Percentiles rank a stretch among this genome's conserved stretches.
Evolutionary conservation across 1,140 invertebrate species (phyloP).

Genomic region (Holcopasites calliopsidis): DNA sequence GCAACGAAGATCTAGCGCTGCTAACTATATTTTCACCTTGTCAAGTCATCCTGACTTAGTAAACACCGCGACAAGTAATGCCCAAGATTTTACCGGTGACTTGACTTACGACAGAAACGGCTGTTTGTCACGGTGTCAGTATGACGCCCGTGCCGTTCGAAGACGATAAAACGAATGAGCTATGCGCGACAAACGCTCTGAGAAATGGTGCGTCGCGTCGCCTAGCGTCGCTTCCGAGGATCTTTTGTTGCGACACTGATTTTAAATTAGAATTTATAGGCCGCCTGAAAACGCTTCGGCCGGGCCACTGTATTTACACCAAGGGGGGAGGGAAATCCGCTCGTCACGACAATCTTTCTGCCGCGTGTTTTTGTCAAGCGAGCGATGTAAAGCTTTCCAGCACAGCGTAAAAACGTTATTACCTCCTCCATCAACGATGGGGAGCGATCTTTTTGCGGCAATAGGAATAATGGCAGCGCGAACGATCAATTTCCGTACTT

Average conservation of each 20-base stretch:
- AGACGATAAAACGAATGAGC: conserved; percentile 67
- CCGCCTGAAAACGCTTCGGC: conserved; percentile 51
- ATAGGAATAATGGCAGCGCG: no score
- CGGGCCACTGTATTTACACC: conserved; percentile 35
- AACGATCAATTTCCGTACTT: no score
- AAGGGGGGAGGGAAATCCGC: conserved; percentile 31
- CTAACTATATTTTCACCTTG: conserved; percentile 52
- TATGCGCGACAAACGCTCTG: conserved; percentile 60
- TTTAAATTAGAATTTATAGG: conserved; percentile 67
- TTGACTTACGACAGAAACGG: conserved; percentile 64
- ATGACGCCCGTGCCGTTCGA: conserved; percentile 55
- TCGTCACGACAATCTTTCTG: conserved; percentile 1
- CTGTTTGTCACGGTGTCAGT: conserved; percentile 64
- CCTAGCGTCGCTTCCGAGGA: conserved; percentile 44
- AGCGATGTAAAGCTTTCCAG: background rate
- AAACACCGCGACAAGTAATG: conserved; percentile 55
- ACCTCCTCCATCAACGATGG: background rate
- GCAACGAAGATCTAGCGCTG: conserved; percentile 51
- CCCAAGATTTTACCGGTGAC: conserved; percentile 58
- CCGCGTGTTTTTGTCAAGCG: conserved; percentile 6
- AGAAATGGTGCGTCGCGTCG: conserved; percentile 50
- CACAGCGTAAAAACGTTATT: background rate
- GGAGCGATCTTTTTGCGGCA: background rate
- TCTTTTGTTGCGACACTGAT: conserved; percentile 65
- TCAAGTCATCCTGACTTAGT: conserved; percentile 53